A percentile compares a stretch with the other conserved stretches of the same genome.
These are phyloP conservation scores for Schizopygopsis pylzovi DNA, from an alignment of 2,797 vertebrate genomes.

Conservation along the genomic window DNA sequence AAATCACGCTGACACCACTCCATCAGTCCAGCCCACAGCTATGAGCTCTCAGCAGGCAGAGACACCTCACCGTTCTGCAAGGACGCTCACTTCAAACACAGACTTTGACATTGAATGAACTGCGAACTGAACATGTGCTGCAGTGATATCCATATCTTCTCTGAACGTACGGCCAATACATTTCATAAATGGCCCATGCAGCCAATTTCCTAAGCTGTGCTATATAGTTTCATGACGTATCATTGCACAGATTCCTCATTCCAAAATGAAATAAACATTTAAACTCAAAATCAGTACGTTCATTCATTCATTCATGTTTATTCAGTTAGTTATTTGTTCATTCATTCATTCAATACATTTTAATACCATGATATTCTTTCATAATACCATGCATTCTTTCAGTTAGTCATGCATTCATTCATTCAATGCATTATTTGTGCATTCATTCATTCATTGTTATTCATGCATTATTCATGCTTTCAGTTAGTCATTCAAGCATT, in stretches of 20 bases:
- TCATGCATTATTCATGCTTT: too few relatives aligned
- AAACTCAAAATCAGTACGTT: not conserved
- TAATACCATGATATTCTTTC: too few relatives aligned
- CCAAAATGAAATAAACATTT: not conserved
- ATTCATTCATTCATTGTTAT: too few relatives aligned
- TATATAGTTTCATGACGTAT: not conserved
- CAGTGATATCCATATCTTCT: not conserved
- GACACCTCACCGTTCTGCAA: conserved; percentile 4
- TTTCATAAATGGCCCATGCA: not conserved
- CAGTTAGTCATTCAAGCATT: too few relatives aligned
- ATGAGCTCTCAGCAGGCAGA: conserved; percentile 41
- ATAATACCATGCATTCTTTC: too few relatives aligned
- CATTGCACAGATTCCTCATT: not conserved
- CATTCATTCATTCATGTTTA: not conserved
- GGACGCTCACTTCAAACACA: conserved; percentile 37
- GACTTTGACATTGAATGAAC: conserved; percentile 12
- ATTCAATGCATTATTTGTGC: too few relatives aligned
- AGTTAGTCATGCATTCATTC: too few relatives aligned
- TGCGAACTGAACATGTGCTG: not conserved
- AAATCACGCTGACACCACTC: conserved; percentile 38
- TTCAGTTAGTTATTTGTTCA: not conserved
- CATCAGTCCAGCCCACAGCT: conserved; percentile 29
- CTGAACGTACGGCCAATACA: not conserved
- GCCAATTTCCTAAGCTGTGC: not conserved
- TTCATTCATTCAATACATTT: not conserved